A percentile compares a stretch with the other conserved stretches of the same genome.
phyloP scores from a whole-genome alignment of 2,888 invertebrate genomes.

The Amiota communis region DNA sequence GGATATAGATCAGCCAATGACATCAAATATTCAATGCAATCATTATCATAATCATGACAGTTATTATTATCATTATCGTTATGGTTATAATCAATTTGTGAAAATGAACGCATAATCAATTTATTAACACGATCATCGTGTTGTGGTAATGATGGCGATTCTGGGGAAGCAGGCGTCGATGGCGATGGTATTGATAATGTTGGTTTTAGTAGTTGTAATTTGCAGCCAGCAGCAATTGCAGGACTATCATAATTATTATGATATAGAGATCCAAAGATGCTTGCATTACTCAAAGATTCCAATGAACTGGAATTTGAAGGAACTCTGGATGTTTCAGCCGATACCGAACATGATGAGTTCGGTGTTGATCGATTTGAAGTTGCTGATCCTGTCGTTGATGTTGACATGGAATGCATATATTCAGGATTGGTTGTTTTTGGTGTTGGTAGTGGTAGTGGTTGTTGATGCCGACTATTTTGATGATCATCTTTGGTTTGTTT shows the following conservation, averaged over 20 bases:
- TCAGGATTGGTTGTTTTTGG: too few species aligned
- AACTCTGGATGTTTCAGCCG: background rate
- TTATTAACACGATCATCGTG: constrained; percentile 49
- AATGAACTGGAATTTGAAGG: background rate
- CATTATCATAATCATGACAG: too few species aligned
- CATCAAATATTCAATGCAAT: too few species aligned
- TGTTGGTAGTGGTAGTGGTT: too few species aligned
- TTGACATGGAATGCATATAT: background rate
- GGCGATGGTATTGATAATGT: constrained; percentile 1
- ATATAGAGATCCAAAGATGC: background rate
- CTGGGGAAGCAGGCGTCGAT: too few species aligned
- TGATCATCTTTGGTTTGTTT: background rate
- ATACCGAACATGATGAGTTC: background rate
- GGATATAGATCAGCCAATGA: too few species aligned
- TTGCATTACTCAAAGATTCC: background rate
- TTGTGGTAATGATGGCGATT: constrained; percentile 59
- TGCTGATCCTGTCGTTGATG: background rate
- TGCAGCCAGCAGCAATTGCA: background rate
- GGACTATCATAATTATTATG: too few species aligned
- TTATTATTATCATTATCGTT: too few species aligned
- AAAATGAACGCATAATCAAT: too few species aligned
- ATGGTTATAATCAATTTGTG: too few species aligned
- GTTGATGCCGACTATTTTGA: too few species aligned
- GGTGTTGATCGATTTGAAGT: background rate
- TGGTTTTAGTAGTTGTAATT: background rate